Evolutionary conservation across 2,113 vertebrate genomes (phyloP), one percentile per base, ranked within the genome.

Genomic region (Phrynosoma platyrhinos): DNA sequence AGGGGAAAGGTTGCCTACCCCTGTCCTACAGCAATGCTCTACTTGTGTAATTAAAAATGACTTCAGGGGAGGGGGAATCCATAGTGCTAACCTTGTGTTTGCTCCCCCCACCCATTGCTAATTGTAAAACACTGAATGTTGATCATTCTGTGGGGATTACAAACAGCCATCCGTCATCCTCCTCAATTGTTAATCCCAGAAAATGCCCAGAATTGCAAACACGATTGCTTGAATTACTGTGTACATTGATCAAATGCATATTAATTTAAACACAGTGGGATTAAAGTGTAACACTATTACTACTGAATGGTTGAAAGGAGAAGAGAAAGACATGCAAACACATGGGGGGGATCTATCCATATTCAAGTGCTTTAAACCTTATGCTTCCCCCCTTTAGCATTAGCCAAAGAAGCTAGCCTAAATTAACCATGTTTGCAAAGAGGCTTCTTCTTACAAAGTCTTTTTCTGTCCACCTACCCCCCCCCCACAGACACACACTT

Each of bases 181-280:
- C 1, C 20, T 40, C 79, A 30, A 9, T 86, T 85, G 87, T 81
- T 87, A 79, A 25, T 94, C 71, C 91, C 82, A 42, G 74, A 86
- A 85, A 78, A 84, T 84, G 78, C 66, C 42, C 58, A 79, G 23
- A 79, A 69, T 85, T 88, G 64, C 68, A 92, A 91, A 68, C 72
- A 85, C 79, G 80, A 47, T 27, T 74, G 6, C 42, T 91, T 89
- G 92, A 92, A 95, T 66, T 89, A 18, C 3, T 91, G 71, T 23
- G 36, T 30, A 27, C 89, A 95, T 92, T 88, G 78, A 92, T 92
- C 89, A 88, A 94, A 53, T 82, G 68, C 68, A 14, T 83, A 94
- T 94, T 92, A 91, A 94, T 94, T 95, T 95, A 72, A 88, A 85
- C 86, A 42, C 8, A 88, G 21, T 75, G 94, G 78, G 21, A 74